Base-by-base conservation (phyloP, 2,113 vertebrate species). In the Podarcis muralis region DNA sequence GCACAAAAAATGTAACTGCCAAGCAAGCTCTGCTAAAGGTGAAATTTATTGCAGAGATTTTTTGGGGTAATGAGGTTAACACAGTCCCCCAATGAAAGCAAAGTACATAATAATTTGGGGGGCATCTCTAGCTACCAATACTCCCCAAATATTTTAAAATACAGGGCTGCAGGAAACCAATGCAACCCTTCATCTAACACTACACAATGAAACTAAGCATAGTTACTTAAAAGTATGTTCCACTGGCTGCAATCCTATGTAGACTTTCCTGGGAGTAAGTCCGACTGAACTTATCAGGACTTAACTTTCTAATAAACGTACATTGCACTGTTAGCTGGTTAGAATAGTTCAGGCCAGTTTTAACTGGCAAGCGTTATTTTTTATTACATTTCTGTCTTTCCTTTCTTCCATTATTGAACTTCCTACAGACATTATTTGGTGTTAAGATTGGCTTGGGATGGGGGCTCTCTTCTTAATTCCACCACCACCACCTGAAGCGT, bases 41-140 rank as follows among this genome's bases (percentile, higher is more conserved):
- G 18, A 94, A 92, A 43, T 93, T 89, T 93, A 93, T 69, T 0
- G 87, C 94, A 96, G 93, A 95, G 93, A 22, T 92, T 95, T 90
- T 90, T 92, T 91, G 91, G 4, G 13, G 20, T 32, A 30, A 12
- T 12, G 30, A 30, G 11, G 40, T 7, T 48, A 15, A 5, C 43
- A 27, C 84, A 93, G 92, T 93, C 16, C 79, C 84, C 94, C 93
- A 93, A 83, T 76, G 84, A 94, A 93, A 94, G 91, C 87, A 37
- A 91, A 93, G 91, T 94, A 75, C 88, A 90, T 91, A 91, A 86
- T 62, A 89, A 83, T 92, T 83, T 85, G 87, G 88, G 94, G 92
- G 11, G 87, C 90, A 88, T 93, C 81, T 81, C 90, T 92, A 88
- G 91, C 93, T 86, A 92, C 85, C 92, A 92, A 76, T 94, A 90